Percentiles rank a stretch among this genome's conserved stretches.
Evolutionary conservation across 2,797 vertebrate genomes (phyloP).

Genomic region (Sparidentex hasta): DNA sequence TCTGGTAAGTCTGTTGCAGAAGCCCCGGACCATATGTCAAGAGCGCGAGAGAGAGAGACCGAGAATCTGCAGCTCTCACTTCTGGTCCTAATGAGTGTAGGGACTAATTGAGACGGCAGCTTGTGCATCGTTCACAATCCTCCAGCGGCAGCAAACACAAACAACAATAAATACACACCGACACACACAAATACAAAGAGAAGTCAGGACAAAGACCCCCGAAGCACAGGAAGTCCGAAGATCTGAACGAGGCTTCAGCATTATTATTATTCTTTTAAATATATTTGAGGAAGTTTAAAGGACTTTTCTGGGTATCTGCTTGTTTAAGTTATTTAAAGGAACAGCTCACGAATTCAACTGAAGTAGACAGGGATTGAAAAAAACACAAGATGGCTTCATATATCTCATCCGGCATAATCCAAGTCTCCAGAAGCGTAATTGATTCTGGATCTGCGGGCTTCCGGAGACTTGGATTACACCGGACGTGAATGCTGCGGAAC

Average conservation of each 20-base stretch:
- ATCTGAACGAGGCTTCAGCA: no score
- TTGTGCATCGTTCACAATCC: slow-evolving; percentile 10
- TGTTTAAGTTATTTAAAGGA: no score
- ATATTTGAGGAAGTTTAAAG: no score
- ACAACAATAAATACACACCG: slow-evolving; percentile 13
- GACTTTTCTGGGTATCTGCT: no score
- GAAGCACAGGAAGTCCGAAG: not conserved
- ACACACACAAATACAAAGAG: not conserved
- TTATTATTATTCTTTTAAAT: not conserved
- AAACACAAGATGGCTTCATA: no score
- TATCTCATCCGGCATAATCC: no score
- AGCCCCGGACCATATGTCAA: slow-evolving; percentile 53
- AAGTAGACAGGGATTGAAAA: no score
- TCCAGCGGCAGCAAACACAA: slow-evolving; percentile 43
- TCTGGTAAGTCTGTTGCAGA: slow-evolving; percentile 26
- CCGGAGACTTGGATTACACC: no score
- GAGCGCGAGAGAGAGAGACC: slow-evolving; percentile 11
- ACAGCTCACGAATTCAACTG: no score
- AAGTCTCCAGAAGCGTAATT: no score
- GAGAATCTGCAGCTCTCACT: slow-evolving; percentile 36
- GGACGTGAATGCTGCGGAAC: no score
- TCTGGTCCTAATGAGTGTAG: slow-evolving; percentile 54
- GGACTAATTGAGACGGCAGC: slow-evolving; percentile 50
- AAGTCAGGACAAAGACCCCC: not conserved
- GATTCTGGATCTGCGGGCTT: no score